Evolutionary conservation across 2,113 vertebrate genomes (phyloP).

Genomic region (Stercorarius parasiticus): DNA sequence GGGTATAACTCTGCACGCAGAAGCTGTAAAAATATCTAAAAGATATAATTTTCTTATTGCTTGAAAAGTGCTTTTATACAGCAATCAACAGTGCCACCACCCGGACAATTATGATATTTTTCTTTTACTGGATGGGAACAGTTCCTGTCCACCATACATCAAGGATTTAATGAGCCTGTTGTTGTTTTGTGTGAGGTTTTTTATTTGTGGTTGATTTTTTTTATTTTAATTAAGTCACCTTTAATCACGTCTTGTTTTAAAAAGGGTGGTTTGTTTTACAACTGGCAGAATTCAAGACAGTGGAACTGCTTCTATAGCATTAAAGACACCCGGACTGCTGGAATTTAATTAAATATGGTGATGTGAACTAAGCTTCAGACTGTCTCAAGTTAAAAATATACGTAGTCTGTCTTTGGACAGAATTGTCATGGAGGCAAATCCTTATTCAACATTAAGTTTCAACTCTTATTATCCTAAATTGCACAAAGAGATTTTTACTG

Average conservation of each 20-base stretch:
- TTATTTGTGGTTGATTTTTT: neutral
- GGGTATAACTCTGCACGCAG: neutral
- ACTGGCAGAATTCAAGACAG: neutral
- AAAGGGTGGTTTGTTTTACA: neutral
- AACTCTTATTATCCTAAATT: neutral
- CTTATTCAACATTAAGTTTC: neutral
- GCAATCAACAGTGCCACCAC: constrained; percentile 52
- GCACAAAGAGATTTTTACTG: neutral
- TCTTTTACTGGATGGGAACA: neutral
- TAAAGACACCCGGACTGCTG: neutral
- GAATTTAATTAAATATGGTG: neutral
- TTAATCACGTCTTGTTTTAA: neutral
- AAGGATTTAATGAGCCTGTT: fast-evolving
- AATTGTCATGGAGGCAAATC: neutral
- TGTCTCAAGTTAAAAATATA: neutral
- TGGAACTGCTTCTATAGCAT: neutral
- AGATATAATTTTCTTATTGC: neutral
- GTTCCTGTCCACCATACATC: neutral
- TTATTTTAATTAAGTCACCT: neutral
- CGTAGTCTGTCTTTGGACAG: neutral
- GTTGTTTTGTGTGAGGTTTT: neutral
- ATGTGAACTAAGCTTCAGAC: neutral
- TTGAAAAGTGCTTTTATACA: neutral
- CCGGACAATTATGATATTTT: constrained; percentile 32
- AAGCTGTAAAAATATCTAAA: neutral